These are phyloP conservation scores for Incurvaria masculella DNA, from an alignment of 2,888 invertebrate genomes.

Conservation along the genomic window DNA sequence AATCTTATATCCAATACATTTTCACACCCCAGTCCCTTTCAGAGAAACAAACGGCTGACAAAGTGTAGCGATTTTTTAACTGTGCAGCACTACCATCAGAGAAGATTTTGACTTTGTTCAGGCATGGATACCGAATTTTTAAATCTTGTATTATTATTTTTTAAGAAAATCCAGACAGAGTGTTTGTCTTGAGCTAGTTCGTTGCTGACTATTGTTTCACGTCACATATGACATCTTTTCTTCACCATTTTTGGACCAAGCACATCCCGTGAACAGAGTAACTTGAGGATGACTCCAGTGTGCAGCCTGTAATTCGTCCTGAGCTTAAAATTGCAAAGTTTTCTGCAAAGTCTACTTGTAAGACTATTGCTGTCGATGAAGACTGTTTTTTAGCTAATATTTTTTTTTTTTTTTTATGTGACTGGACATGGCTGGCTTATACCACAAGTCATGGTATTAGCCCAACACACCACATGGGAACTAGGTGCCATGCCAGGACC, in stretches of 20 bases:
- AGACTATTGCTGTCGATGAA: too few species aligned
- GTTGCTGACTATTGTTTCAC: too few species aligned
- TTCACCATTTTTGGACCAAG: conserved; percentile 1
- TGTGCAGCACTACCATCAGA: conserved; percentile 8
- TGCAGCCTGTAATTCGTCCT: conserved; percentile 6
- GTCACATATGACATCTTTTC: not conserved
- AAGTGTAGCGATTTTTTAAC: conserved; percentile 4
- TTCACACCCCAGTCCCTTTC: conserved; percentile 4
- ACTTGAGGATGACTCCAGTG: conserved; percentile 6
- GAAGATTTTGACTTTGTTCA: conserved; percentile 3
- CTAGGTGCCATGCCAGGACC: too few species aligned
- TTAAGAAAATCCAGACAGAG: conserved; percentile 8
- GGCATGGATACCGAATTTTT: not conserved
- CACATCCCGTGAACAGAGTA: conserved; percentile 3
- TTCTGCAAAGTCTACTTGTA: conserved; percentile 2
- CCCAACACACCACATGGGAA: too few species aligned
- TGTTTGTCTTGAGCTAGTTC: conserved; percentile 7
- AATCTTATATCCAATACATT: not conserved
- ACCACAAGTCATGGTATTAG: too few species aligned
- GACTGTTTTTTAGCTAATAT: too few species aligned
- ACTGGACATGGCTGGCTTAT: too few species aligned
- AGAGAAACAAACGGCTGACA: conserved; percentile 3
- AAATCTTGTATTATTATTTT: conserved; percentile 2
- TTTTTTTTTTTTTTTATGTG: too few species aligned
- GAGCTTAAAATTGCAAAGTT: conserved; percentile 2